Evolutionary conservation across 1,140 invertebrate genomes (phyloP).

Genomic region (Zaprionus africanus): DNA sequence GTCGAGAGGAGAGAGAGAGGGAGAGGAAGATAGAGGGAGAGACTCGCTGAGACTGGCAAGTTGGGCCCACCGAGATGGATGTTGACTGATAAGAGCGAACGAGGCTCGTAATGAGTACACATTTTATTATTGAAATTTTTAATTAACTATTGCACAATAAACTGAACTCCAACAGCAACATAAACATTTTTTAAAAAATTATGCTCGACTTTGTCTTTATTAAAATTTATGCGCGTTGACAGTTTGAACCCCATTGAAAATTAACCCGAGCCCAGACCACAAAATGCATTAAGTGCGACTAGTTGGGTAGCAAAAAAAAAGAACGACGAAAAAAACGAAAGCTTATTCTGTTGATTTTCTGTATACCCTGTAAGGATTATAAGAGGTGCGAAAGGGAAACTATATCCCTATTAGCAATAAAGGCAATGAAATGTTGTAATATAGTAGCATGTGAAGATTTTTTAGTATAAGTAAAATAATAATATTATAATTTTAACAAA

Average conservation of each 20-base stretch:
- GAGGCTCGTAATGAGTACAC: conserved; percentile 68
- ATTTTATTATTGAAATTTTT: conserved; percentile 79
- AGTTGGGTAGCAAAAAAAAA: conserved; percentile 45
- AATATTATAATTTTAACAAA: too few relatives aligned
- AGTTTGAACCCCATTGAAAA: conserved; percentile 71
- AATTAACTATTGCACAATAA: conserved; percentile 75
- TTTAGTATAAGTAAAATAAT: too few relatives aligned
- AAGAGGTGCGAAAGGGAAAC: background rate
- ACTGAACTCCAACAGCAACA: conserved; percentile 18
- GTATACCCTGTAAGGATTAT: conserved; percentile 1
- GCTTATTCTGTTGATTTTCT: conserved; percentile 2
- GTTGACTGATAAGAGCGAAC: conserved; percentile 55
- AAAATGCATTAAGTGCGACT: conserved; percentile 68
- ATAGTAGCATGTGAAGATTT: too few relatives aligned
- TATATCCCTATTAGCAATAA: too few relatives aligned
- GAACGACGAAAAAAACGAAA: background rate
- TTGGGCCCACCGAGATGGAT: conserved; percentile 39
- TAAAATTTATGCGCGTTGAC: conserved; percentile 77
- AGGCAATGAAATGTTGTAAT: too few relatives aligned
- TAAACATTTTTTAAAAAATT: conserved; percentile 67
- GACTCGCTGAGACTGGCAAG: conserved; percentile 16
- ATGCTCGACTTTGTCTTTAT: conserved; percentile 64
- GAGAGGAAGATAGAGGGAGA: background rate
- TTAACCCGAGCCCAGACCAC: conserved; percentile 71
- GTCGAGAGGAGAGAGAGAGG: background rate